Percentiles rank a stretch among this genome's conserved stretches.
These are phyloP conservation scores for Pterobdella sp. DNA, from an alignment of 2,888 invertebrate species.

Conservation along the genomic window DNA sequence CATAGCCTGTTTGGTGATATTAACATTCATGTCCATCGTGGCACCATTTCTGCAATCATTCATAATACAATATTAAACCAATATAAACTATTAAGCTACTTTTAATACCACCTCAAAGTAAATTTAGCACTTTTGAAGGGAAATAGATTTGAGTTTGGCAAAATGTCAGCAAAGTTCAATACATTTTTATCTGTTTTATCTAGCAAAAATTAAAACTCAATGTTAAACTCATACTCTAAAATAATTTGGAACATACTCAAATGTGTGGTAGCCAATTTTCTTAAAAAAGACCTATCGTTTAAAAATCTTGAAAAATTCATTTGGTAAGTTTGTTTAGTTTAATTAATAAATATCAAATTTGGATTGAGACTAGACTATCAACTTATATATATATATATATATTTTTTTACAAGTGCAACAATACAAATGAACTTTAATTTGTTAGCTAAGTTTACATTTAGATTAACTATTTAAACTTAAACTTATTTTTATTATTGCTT, in stretches of 20 bases:
- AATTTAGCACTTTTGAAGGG: slow-evolving; percentile 43
- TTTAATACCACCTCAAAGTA: slow-evolving; percentile 39
- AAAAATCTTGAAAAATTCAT: slow-evolving; percentile 25
- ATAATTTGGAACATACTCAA: background rate
- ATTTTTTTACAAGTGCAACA: too few relatives aligned
- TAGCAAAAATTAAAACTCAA: background rate
- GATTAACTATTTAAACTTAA: too few relatives aligned
- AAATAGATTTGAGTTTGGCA: slow-evolving; percentile 45
- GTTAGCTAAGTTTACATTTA: too few relatives aligned
- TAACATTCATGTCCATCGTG: background rate
- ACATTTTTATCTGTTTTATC: background rate
- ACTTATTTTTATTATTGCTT: too few relatives aligned
- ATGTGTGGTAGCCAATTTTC: background rate
- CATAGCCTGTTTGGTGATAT: background rate
- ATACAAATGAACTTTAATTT: too few relatives aligned
- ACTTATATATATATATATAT: too few relatives aligned
- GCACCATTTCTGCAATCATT: background rate
- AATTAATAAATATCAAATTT: too few relatives aligned
- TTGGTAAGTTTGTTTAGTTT: too few relatives aligned
- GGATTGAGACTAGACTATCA: too few relatives aligned
- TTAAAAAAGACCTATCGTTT: background rate
- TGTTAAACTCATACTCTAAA: background rate
- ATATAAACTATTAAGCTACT: background rate
- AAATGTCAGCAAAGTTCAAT: slow-evolving; percentile 42
- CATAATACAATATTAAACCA: background rate